A percentile compares a stretch with the other conserved stretches of the same genome.
phyloP scores from a whole-genome alignment of 2,888 invertebrate genomes.

The Drosophila dives region DNA sequence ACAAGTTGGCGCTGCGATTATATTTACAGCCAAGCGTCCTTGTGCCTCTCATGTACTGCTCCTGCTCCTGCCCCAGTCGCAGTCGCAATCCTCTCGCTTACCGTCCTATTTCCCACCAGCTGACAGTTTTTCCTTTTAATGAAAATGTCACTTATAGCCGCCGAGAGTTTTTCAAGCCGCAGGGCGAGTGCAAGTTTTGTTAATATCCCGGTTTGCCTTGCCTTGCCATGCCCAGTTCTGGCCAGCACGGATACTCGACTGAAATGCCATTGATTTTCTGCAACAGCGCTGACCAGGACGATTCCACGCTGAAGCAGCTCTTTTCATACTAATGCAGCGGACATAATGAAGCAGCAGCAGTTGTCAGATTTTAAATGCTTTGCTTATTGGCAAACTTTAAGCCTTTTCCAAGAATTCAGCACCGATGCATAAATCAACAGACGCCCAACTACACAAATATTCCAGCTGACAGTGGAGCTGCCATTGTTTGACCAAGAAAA shows the following conservation, averaged over 20 bases:
- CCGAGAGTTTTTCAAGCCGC: constrained; percentile 48
- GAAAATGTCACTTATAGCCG: constrained; percentile 74
- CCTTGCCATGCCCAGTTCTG: not conserved
- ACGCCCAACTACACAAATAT: constrained; percentile 33
- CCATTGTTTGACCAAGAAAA: constrained; percentile 72
- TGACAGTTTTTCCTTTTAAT: constrained; percentile 69
- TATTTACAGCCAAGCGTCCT: constrained; percentile 42
- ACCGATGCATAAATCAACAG: constrained; percentile 71
- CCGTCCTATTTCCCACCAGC: constrained; percentile 10
- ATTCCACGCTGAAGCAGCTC: constrained; percentile 17
- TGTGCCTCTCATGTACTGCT: not conserved
- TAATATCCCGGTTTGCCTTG: constrained; percentile 20
- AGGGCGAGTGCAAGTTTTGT: constrained; percentile 51
- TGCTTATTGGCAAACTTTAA: constrained; percentile 55
- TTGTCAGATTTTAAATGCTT: constrained; percentile 44
- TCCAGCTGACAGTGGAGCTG: constrained; percentile 16
- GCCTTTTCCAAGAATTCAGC: constrained; percentile 60
- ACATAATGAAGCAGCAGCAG: constrained; percentile 28
- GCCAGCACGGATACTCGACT: constrained; percentile 41
- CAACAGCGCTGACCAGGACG: constrained; percentile 65
- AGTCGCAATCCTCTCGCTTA: not conserved
- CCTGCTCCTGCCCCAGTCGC: too few species aligned
- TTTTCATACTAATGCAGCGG: constrained; percentile 49
- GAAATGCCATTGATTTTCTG: constrained; percentile 70
- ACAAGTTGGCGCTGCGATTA: constrained; percentile 34